Base-by-base conservation (phyloP, 2,888 invertebrate species). In the Epinotia brunnichana region DNA sequence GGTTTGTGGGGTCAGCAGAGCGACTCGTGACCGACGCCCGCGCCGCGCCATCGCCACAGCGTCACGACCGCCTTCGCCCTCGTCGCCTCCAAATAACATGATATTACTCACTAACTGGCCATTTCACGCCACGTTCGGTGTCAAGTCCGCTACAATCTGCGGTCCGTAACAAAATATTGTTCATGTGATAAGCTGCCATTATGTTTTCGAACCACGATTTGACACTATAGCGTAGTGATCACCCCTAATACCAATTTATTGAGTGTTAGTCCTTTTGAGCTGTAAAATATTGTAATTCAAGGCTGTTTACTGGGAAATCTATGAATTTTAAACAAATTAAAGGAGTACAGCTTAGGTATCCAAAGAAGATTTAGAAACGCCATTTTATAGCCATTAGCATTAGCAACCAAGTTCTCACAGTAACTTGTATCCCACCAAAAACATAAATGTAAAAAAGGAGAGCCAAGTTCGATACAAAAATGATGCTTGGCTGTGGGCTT, bases 101-200 rank as follows among this genome's bases (percentile, higher is more conserved):
- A 89, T 91, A 91, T 90, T 91, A 90, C 89, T 91, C 87, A 90
- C 90, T 91, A 90, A 92, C 91, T 89, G 91, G 88, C 89, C 87
- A 91, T 91, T 92, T 91, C 91, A 91, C 91, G 91, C 91, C 87
- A 85, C 84, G 84, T 85, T 88, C 82, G 77, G 79, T 78, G 64
- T 69, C 69, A 68, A 69, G 70, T 57, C 60, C 59, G 39, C 67
- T 69, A 82, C 85, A 82, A 86, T 85, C 84, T 83, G 76, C 76
- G 76, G 75, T 74, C 75, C 76, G 75, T 78, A 81, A 79, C 78
- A 79, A 80, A 82, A 80, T 82, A 81, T 82, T 81, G 75, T 77
- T 76, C 76, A 78, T 80, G 79, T 79, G 79, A 79, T 78, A 78
- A 75, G 76, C 77, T 76, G 75, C 78, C 70, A 76, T 77, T 78